A percentile compares a stretch with the other conserved stretches of the same genome.
These are phyloP conservation scores for Poecile montanus DNA, from an alignment of 2,797 vertebrate species.

Conservation along the genomic window DNA sequence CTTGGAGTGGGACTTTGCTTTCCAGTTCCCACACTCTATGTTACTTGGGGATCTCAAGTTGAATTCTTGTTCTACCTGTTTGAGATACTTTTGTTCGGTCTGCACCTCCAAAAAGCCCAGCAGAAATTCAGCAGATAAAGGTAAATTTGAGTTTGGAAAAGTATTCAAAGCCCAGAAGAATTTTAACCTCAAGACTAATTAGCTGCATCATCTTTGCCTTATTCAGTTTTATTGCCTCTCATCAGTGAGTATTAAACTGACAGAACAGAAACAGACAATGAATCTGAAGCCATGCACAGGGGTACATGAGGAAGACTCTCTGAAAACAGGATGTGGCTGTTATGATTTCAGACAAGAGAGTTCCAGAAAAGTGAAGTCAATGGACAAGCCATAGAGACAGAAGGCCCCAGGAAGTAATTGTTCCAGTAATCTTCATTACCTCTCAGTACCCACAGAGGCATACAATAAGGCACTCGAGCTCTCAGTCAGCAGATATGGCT, in stretches of 20 bases:
- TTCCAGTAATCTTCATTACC: neutral
- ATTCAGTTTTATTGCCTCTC: neutral
- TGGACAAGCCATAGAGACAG: neutral
- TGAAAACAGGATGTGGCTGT: neutral
- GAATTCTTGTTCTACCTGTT: neutral
- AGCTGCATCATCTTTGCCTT: neutral
- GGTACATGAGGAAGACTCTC: neutral
- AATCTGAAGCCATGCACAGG: neutral
- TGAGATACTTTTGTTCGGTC: neutral
- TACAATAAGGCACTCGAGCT: accelerated
- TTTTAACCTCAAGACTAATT: neutral
- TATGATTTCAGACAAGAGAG: neutral
- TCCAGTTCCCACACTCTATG: neutral
- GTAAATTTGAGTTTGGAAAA: neutral
- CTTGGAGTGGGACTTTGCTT: neutral
- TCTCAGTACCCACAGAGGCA: neutral
- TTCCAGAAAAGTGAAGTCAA: neutral
- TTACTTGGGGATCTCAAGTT: neutral
- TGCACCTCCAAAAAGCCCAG: neutral
- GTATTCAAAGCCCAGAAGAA: neutral
- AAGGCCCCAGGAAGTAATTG: neutral
- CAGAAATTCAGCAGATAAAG: neutral
- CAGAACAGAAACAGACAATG: neutral
- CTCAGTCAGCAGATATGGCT: neutral
- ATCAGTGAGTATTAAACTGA: neutral